Evolutionary conservation across 92 coral and sea anemone species (phyloP).

Genomic region (Diadumene lineata): DNA sequence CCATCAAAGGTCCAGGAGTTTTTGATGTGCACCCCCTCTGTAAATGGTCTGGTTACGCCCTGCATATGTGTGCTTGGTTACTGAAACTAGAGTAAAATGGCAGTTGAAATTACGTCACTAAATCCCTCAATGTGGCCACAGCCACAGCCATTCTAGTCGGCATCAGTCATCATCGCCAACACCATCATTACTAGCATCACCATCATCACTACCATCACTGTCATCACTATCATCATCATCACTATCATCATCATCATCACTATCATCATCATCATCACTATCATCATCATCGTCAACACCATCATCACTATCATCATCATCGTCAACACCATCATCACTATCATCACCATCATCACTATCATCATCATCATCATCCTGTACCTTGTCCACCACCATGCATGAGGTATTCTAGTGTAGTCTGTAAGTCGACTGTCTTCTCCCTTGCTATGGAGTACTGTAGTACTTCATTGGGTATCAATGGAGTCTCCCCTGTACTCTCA

Average conservation of each 20-base stretch:
- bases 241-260: background rate
- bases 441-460: constrained; percentile 69
- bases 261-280: background rate
- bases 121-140: background rate
- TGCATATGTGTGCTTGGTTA: no score
- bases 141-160: background rate
- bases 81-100: no score
- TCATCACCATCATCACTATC: background rate
- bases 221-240: background rate
- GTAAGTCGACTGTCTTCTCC: constrained; percentile 64
- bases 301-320: background rate
- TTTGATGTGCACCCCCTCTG: no score
- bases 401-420: constrained; percentile 61
- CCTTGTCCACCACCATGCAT: constrained; percentile 62
- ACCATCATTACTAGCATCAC: background rate
- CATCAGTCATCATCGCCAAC: background rate
- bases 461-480: constrained; percentile 83
- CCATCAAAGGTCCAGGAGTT: no score
- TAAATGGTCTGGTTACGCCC: no score
- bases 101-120: no score
- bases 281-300: background rate
- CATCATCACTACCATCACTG: background rate
- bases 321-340: background rate
- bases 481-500: constrained; percentile 84
- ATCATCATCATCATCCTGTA: constrained; percentile 17